Evolutionary conservation across 2,113 vertebrate genomes (phyloP).

Genomic region (Hemiprocne comata): DNA sequence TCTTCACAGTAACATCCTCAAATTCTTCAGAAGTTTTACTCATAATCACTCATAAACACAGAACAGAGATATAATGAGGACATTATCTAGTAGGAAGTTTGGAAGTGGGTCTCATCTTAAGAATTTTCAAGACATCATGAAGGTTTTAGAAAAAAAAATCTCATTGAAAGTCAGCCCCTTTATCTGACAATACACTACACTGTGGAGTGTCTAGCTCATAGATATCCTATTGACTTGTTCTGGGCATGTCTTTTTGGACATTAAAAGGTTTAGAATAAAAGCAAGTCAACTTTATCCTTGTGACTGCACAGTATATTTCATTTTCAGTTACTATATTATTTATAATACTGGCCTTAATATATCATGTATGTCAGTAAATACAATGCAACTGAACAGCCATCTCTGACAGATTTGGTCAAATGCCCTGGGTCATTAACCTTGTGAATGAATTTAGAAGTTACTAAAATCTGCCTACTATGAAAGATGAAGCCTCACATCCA

Average conservation of each 20-base stretch:
- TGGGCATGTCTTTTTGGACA: background rate
- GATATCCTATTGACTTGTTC: background rate
- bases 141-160: background rate
- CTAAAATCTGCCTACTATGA: background rate
- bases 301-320: background rate
- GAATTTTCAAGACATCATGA: background rate
- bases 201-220: background rate
- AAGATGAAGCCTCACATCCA: background rate
- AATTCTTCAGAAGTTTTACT: background rate
- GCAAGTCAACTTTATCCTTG: background rate
- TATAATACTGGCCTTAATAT: background rate
- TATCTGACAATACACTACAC: background rate
- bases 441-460: background rate
- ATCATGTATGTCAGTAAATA: background rate
- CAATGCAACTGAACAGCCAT: background rate
- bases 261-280: background rate
- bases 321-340: background rate
- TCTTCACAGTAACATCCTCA: background rate
- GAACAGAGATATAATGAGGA: background rate
- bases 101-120: background rate
- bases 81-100: background rate
- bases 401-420: background rate
- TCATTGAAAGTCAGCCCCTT: background rate
- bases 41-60: background rate
- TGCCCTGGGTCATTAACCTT: background rate